A percentile compares a stretch with the other conserved stretches of the same genome.
Conservation (phyloP, 2,888 invertebrate species). For the Timema podura region DNA sequence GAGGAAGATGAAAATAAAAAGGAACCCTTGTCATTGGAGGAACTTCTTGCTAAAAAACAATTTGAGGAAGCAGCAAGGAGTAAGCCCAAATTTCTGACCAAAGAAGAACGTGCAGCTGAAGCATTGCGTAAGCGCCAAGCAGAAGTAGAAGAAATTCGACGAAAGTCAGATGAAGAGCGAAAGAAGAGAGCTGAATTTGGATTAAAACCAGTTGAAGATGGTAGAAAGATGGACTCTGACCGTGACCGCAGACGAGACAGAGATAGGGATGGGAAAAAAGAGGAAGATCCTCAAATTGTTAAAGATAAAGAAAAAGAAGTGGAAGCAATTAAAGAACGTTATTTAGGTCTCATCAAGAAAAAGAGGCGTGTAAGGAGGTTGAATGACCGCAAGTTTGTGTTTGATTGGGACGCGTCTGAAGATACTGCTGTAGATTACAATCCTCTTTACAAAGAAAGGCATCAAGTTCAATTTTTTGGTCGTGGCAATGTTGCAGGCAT, state of each 20-base stretch:
- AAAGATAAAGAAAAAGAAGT: conserved; percentile 90
- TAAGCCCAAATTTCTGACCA: conserved; percentile 95
- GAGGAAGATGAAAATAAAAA: conserved; percentile 54
- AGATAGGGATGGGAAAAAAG: conserved; percentile 31
- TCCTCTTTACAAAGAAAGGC: conserved; percentile 90
- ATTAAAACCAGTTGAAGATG: conserved; percentile 31
- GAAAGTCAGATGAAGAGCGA: conserved; percentile 64
- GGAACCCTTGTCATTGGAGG: conserved; percentile 94
- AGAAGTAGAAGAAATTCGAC: conserved; percentile 77
- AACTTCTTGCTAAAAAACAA: conserved; percentile 91
- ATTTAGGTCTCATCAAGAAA: conserved; percentile 89
- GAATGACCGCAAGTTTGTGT: conserved; percentile 98
- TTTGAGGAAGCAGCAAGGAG: conserved; percentile 91
- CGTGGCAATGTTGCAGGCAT: conserved; percentile 97
- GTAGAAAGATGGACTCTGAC: conserved; percentile 34
- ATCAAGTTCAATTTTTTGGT: conserved; percentile 97
- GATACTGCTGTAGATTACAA: conserved; percentile 99
- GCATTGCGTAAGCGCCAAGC: conserved; percentile 87
- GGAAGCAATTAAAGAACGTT: conserved; percentile 93
- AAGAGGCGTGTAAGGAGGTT: conserved; percentile 86
- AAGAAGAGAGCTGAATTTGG: conserved; percentile 55
- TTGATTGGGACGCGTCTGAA: conserved; percentile 99
- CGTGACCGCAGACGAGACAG: conserved; percentile 44
- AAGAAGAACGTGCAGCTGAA: conserved; percentile 88
- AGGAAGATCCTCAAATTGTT: conserved; percentile 38